These are phyloP conservation scores for Anser cygnoides DNA, from an alignment of 2,113 vertebrate genomes.

Conservation along the genomic window DNA sequence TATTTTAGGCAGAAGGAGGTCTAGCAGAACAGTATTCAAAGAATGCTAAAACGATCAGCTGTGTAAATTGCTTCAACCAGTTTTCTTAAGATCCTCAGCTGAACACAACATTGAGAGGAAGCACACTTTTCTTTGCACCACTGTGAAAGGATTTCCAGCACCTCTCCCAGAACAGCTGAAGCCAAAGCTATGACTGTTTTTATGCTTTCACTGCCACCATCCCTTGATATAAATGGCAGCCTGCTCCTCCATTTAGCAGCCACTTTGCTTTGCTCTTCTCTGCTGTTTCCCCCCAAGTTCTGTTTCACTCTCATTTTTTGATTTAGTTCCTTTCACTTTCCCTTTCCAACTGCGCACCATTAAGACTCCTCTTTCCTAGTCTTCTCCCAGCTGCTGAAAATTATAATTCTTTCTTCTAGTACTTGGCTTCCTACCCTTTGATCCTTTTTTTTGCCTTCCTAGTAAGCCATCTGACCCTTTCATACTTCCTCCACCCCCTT, in stretches of 20 bases:
- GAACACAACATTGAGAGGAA: not conserved
- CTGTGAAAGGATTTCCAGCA: not conserved
- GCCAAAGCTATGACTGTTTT: not conserved
- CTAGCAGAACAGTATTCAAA: not conserved
- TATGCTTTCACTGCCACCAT: not conserved
- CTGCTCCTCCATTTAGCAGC: not conserved
- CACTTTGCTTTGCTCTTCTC: constrained; percentile 1
- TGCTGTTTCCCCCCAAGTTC: not conserved
- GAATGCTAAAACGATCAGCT: not conserved
- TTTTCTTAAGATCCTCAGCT: not conserved
- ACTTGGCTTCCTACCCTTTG: constrained; percentile 19
- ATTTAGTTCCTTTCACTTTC: constrained; percentile 33
- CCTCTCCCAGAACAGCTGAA: not conserved
- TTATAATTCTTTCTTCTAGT: not conserved
- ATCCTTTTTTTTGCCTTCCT: constrained; percentile 6
- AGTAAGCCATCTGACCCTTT: constrained; percentile 15
- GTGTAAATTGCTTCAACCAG: not conserved
- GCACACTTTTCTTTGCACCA: not conserved
- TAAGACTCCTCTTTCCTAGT: constrained; percentile 38
- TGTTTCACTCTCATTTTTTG: not conserved
- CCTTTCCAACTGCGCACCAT: not conserved
- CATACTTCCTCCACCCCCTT: not conserved
- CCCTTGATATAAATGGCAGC: not conserved
- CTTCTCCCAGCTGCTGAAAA: constrained; percentile 43
- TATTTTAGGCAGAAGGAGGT: not conserved